Base-by-base conservation (phyloP, 1,140 invertebrate genomes). In the Penaeus vannamei region DNA sequence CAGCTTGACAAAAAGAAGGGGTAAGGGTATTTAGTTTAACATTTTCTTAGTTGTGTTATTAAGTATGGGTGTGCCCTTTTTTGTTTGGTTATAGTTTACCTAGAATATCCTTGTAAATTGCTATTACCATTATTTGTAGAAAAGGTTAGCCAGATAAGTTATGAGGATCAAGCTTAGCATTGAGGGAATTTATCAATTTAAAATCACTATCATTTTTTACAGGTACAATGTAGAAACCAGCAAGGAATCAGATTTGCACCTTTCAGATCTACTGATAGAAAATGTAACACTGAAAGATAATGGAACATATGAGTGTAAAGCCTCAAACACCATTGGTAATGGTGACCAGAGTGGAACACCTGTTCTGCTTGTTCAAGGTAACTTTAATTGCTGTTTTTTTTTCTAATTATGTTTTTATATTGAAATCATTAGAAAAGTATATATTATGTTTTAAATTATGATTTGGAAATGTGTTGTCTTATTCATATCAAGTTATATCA, bases 281-380 rank as follows among this genome's bases (percentile, higher is more conserved):
- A 89, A 89, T 62, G 87, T 79, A 19, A 89, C 87, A 0, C 66
- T 89, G 7, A 89, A 89, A 61, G 87, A 89, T 69, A 89, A 89
- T 64, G 87, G 87, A 62, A 89, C 81, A 14, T 89, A 89, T 60
- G 77, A 89, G n/a, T 89, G 87, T 89, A 42, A 61, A 19, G 87
- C 87, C 66, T 89, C 87, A 29, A 89, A 89, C 79, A 62, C 42
- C 19, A 23, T 84, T n/a, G 82, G 87, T 23, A 69, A 61, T 10
- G 72, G 82, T 26, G 82, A 89, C 82, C 69, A n/a, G 62, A 26
- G 32, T 14, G 87, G 87, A 23, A 36, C 53, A 64, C 87, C 87
- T 19, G 36, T 36, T 62, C 82, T 89, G 17, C 64, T 42, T 42
- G 36, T 42, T 42, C 36, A 42, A 42, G 36, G 36, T 42, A 4